Evolutionary conservation across 2,113 vertebrate species (phyloP).

Genomic region (Epinephelus fuscoguttatus): DNA sequence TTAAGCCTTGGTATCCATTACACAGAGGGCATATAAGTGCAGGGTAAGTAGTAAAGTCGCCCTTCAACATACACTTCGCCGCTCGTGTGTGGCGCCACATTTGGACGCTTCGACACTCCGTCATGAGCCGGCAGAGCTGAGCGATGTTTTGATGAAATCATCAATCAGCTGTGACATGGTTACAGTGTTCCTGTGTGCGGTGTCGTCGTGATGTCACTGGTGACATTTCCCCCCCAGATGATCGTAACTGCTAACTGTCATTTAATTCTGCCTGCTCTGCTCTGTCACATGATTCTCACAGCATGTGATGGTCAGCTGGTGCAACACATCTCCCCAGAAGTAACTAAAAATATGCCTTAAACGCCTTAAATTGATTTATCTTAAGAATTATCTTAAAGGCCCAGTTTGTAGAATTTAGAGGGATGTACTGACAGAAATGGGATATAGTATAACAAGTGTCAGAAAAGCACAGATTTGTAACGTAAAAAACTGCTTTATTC

Average conservation of each 20-base stretch:
- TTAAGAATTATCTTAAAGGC: too few species aligned
- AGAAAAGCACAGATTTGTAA: too few species aligned
- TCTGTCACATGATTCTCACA: neutral
- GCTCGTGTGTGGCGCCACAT: conserved; percentile 77
- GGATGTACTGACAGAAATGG: too few species aligned
- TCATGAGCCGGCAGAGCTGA: conserved; percentile 51
- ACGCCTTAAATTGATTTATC: neutral
- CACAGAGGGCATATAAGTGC: conserved; percentile 81
- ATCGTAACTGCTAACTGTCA: conserved; percentile 10
- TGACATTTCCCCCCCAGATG: neutral
- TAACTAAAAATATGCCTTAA: neutral
- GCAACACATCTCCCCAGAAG: neutral
- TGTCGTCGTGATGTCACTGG: neutral
- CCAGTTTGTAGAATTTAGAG: too few species aligned
- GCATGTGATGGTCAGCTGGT: neutral
- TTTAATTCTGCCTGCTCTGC: conserved; percentile 21
- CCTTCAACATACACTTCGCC: conserved; percentile 70
- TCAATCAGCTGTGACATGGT: conserved; percentile 32
- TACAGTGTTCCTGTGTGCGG: conserved; percentile 11
- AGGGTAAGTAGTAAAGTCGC: conserved; percentile 81
- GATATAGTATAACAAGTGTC: too few species aligned
- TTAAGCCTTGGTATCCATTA: conserved; percentile 83
- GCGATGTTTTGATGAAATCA: conserved; percentile 44
- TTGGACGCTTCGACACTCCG: conserved; percentile 54
- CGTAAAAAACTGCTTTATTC: too few species aligned